Evolutionary conservation across 2,113 vertebrate species (phyloP), one percentile per base, ranked within the genome.

Genomic region (Engraulis encrasicolus): DNA sequence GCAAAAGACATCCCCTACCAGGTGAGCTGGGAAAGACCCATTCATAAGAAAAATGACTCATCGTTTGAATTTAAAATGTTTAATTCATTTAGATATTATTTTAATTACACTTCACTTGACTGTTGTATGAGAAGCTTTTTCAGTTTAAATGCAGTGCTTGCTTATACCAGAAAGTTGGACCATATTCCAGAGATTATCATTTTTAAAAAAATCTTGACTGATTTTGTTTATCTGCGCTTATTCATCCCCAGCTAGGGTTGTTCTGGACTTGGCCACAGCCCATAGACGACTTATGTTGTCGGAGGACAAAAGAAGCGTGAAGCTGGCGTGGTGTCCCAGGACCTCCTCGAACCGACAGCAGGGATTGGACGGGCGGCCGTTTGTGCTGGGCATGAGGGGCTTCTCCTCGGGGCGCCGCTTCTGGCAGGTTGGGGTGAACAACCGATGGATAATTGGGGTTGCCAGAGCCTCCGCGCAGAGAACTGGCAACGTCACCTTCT

Each of bases 371-470:
- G 78, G 52, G 36, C 82, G 81, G 81, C 52, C 71, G 38, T 79
- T 81, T 61, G 85, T 79, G 1, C 37, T 85, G 23, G 81, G 71
- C 6, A 79, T 37, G 79, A 49, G 79, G 17, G 37, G 81, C 85
- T 85, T 82, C 54, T 79, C 38, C 38, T 82, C 85, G 58, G 81
- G 81, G 50, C 81, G 85, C 36, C 81, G 78, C 36, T 85, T 82
- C 52, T 85, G 84, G 84, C 71, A 82, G 31, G 81, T 82, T 27
- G 81, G 58, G 15, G 81, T 58, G 34, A 82, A 82, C 23, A 49
- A 37, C 19, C 12, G 20, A 5, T 82, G 81, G 50, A 66, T 2
- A 38, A 82, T 82, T 61, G 81, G 81, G 37, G 81, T 82, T 18
- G n/a, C 50, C 50, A 58, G 52, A 38, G 81, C 34, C 37, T 82